These are phyloP conservation scores for Ceratoteleas bidentatus DNA, from an alignment of 1,140 invertebrate genomes.

Conservation along the genomic window DNA sequence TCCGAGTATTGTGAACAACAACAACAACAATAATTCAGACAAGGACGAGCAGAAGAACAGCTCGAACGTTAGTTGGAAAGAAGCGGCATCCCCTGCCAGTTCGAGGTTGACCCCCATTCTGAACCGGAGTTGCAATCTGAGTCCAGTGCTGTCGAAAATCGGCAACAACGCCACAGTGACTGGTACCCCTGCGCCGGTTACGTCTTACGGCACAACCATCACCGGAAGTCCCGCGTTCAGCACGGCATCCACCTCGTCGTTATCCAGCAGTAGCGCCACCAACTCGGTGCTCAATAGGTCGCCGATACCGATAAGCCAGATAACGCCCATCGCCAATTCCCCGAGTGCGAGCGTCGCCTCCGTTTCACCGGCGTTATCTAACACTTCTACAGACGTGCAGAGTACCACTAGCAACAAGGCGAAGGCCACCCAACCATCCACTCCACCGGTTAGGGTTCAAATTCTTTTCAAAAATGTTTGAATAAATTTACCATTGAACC, in stretches of 20 bases:
- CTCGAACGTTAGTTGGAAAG: conserved; percentile 69
- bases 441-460: too few species aligned
- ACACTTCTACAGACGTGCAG: too few species aligned
- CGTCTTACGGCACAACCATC: conserved; percentile 74
- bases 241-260: conserved; percentile 77
- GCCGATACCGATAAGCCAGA: too few species aligned
- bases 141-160: conserved; percentile 72
- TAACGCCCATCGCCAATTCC: too few species aligned
- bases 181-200: conserved; percentile 67
- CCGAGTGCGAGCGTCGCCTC: too few species aligned
- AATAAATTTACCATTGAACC: too few species aligned
- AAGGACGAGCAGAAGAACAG: conserved; percentile 62
- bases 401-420: too few species aligned
- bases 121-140: conserved; percentile 74
- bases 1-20: conserved; percentile 65
- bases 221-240: conserved; percentile 77
- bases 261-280: conserved; percentile 73
- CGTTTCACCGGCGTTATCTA: too few species aligned
- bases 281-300: too few species aligned
- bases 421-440: too few species aligned
- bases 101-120: conserved; percentile 79
- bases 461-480: too few species aligned
- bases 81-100: conserved; percentile 70
- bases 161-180: conserved; percentile 65
- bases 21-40: conserved; percentile 69